A percentile compares a stretch with the other conserved stretches of the same genome.
Evolutionary conservation across 2,113 vertebrate species (phyloP).

Genomic region (Calidris pygmaea): DNA sequence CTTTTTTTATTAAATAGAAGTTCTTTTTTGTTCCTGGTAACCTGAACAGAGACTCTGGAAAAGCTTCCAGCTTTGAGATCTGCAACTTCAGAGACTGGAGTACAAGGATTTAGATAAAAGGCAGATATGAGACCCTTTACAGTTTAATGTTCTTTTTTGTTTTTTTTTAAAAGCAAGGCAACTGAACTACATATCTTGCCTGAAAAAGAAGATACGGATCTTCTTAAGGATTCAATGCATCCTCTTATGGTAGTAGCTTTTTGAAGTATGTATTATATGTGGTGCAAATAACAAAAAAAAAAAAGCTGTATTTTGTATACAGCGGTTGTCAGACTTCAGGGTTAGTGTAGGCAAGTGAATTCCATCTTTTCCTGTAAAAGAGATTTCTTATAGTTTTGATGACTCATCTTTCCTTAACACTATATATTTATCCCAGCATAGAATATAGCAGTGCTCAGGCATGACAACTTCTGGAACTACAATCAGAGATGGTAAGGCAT

Average conservation of each 20-base stretch:
- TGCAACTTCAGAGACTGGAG: neutral
- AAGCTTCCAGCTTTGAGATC: neutral
- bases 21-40: neutral
- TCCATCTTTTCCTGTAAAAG: neutral
- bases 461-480: neutral
- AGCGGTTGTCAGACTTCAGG: neutral
- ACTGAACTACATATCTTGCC: neutral
- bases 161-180: neutral
- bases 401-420: neutral
- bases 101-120: constrained; percentile 7
- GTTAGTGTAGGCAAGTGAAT: neutral
- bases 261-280: neutral
- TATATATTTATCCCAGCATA: neutral
- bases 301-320: neutral
- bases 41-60: neutral
- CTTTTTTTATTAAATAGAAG: neutral
- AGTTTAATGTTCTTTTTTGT: neutral
- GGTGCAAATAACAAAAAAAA: neutral
- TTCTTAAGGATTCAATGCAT: neutral
- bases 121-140: neutral
- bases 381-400: neutral
- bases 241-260: neutral
- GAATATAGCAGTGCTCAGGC: neutral
- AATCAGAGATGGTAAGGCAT: neutral
- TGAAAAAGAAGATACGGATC: neutral